Percentiles rank a stretch among this genome's conserved stretches.
These are phyloP conservation scores for Diuraphis noxia DNA, from an alignment of 1,140 invertebrate species.

Conservation along the genomic window DNA sequence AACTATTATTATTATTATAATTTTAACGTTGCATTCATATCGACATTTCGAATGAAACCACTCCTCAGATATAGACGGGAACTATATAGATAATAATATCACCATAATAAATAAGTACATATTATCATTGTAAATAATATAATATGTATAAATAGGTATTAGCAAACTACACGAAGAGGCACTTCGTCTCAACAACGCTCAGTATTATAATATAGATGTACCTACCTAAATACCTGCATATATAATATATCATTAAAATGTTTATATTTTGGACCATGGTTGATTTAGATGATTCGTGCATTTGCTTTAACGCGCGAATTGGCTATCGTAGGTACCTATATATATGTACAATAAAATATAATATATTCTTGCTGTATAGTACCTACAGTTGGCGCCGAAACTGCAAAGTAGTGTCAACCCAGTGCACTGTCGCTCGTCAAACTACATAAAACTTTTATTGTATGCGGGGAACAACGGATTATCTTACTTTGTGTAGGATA, in stretches of 20 bases:
- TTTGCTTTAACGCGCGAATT: not conserved
- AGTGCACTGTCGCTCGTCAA: not conserved
- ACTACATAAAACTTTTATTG: not conserved
- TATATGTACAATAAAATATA: not conserved
- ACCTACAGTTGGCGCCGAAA: not conserved
- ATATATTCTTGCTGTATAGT: not conserved
- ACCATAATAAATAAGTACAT: no score
- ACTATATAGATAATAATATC: not conserved
- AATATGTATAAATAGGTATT: no score
- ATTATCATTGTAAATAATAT: no score
- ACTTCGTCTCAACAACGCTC: no score
- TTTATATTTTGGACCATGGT: not conserved
- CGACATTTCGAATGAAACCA: slow-evolving; percentile 24
- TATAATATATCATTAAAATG: not conserved
- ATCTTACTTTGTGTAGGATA: not conserved
- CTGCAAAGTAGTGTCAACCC: not conserved
- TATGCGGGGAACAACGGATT: not conserved
- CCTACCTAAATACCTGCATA: no score
- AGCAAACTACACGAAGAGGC: no score
- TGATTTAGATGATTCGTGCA: not conserved
- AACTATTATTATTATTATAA: not conserved
- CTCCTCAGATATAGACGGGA: not conserved
- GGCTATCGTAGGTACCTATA: not conserved
- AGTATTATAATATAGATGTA: no score
- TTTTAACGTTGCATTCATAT: not conserved